Evolutionary conservation across 2,797 vertebrate genomes (phyloP).

Genomic region (Lophius americanus): DNA sequence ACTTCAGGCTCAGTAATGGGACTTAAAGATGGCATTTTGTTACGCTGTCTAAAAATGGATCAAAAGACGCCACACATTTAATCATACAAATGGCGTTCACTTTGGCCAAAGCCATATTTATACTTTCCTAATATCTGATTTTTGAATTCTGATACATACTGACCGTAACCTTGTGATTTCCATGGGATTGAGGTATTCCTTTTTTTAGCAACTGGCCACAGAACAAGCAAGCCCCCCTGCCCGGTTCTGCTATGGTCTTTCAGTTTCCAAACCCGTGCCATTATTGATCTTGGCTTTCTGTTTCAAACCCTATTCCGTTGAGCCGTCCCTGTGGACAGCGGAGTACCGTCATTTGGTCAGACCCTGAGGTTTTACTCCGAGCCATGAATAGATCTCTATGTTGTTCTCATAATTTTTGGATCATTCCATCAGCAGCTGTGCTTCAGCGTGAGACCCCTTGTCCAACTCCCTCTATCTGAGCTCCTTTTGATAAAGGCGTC

Average conservation of each 20-base stretch:
- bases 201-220: slow-evolving; percentile 45
- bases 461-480: slow-evolving; percentile 41
- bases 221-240: slow-evolving; percentile 49
- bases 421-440: slow-evolving; percentile 65
- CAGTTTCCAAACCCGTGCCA: slow-evolving; percentile 62
- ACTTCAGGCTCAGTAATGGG: slow-evolving; percentile 21
- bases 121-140: slow-evolving; percentile 59
- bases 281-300: slow-evolving; percentile 76
- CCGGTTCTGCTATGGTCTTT: slow-evolving; percentile 37
- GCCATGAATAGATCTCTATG: slow-evolving; percentile 73
- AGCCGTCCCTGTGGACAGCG: slow-evolving; percentile 51
- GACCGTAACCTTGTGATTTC: slow-evolving; percentile 45
- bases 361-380: slow-evolving; percentile 56
- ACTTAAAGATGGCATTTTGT: slow-evolving; percentile 40
- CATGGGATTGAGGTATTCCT: slow-evolving; percentile 41
- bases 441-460: slow-evolving; percentile 54
- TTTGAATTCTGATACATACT: slow-evolving; percentile 50
- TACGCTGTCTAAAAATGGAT: slow-evolving; percentile 19
- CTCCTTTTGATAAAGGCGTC: slow-evolving; percentile 59
- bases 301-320: slow-evolving; percentile 62
- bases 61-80: slow-evolving; percentile 35
- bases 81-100: slow-evolving; percentile 34
- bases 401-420: slow-evolving; percentile 60
- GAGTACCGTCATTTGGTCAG: slow-evolving; percentile 58
- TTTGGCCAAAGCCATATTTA: slow-evolving; percentile 56